A percentile compares a stretch with the other conserved stretches of the same genome.
Evolutionary conservation across 2,888 invertebrate genomes (phyloP).

Genomic region (Orthosia gracilis): DNA sequence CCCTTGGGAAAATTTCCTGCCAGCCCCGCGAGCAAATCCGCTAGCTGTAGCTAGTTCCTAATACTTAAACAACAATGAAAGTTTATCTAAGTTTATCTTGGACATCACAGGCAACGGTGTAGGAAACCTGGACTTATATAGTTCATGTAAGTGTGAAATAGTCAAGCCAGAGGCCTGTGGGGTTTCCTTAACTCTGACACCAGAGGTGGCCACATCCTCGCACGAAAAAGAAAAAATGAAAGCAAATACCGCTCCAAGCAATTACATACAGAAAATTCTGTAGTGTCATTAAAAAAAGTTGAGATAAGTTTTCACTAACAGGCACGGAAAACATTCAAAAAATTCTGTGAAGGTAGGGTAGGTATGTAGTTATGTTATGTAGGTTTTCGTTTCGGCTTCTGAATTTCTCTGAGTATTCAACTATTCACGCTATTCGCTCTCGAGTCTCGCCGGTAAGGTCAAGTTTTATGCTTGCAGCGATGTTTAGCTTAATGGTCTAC

Average conservation of each 20-base stretch:
- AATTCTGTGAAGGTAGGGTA: not conserved
- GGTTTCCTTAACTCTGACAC: too few species aligned
- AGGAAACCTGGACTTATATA: too few species aligned
- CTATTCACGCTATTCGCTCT: slow-evolving; percentile 21
- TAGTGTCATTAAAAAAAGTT: not conserved
- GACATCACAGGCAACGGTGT: too few species aligned
- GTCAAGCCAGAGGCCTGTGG: too few species aligned
- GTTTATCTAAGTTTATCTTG: too few species aligned
- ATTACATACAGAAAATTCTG: not conserved
- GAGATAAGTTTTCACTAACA: slow-evolving; percentile 11
- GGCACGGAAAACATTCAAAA: slow-evolving; percentile 17
- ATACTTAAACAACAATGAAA: not conserved
- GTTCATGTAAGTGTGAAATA: too few species aligned
- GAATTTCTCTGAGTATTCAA: slow-evolving; percentile 18
- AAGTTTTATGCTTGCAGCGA: slow-evolving; percentile 16
- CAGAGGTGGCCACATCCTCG: too few species aligned
- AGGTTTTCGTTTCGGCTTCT: slow-evolving; percentile 16
- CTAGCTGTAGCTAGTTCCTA: too few species aligned
- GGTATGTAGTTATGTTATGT: not conserved
- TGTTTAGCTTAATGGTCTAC: slow-evolving; percentile 35
- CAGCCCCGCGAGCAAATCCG: too few species aligned
- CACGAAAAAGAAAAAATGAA: too few species aligned
- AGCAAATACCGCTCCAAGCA: not conserved
- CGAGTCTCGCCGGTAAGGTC: slow-evolving; percentile 35
- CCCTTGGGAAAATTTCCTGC: too few species aligned